Base-by-base conservation (phyloP, 2,888 invertebrate species). In the Hemaris fuciformis region DNA sequence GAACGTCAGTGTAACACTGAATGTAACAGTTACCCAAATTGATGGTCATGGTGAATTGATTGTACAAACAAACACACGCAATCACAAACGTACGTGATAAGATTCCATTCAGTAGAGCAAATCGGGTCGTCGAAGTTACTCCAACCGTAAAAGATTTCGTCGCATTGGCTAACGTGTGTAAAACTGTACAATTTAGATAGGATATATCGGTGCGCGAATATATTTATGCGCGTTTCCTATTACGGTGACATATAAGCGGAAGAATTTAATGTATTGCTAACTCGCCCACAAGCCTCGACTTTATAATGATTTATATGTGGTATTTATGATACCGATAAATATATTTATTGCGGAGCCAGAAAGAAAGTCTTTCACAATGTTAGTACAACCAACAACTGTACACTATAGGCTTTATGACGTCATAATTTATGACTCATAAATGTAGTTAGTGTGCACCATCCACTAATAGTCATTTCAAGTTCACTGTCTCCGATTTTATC, bases 11-110 rank as follows among this genome's bases (percentile, higher is more conserved):
- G 70, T 73, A 53, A 18, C 53, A 31, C 27, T 53, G 53, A 18
- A 72, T 77, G 87, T 88, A 88, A 89, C 89, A 88, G 85, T 88
- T 86, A 87, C 84, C 87, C 76, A 86, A 88, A 89, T 89, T 81
- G 79, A 87, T 80, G 86, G 83, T 88, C 84, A 86, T 79, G 70
- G 79, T 81, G 81, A 87, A 88, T 87, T 83, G 79, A 66, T 84
- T 80, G 76, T 79, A 81, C 87, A 88, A 86, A 89, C 84, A 83
- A 80, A 82, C 65, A 83, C 72, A 69, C 66, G 69, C 66, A 75
- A 69, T 70, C 71, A 77, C 82, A 77, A 76, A 74, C 71, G 79
- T 77, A 84, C 80, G 83, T 83, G 85, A 84, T 84, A 83, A 79
- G 80, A 80, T 84, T 83, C 73, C 77, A 83, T 79, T 78, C 79